Evolutionary conservation across 1,140 invertebrate genomes (phyloP), one percentile per base, ranked within the genome.

Genomic region (Copidosoma floridanum): DNA sequence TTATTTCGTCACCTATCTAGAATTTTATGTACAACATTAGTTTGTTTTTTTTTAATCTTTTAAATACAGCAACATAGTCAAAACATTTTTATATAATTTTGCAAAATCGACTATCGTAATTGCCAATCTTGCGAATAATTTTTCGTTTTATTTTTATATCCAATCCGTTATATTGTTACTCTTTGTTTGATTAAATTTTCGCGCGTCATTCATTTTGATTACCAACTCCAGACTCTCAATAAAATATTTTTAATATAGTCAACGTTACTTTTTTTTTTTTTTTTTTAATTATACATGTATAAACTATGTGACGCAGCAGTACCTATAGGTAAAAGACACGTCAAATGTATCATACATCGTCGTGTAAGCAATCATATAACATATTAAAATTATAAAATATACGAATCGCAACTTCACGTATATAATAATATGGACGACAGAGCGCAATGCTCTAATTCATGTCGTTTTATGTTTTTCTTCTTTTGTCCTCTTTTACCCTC

Each of bases 321-420:
- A 73, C 58, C 64, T 75, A n/a, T n/a, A 71, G 62, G 63, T 71
- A 73, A 71, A 66, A 61, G 74, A 75, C 70, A 71, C 72, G 71
- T 74, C 76, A 75, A 76, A 77, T 76, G 76, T 75, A 76, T 70
- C 35, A 37, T 68, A 68, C 46, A 55, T 54, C 54, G 54, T 70
- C 20, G 38, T 46, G n/a, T 64, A 66, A 69, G 72, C 57, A 65
- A 63, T 67, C 64, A 67, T n/a, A n/a, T 74, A 76, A 76, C 69
- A 69, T 72, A 71, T 69, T 76, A 69, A 76, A 77, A 76, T 76
- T 75, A 76, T 68, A 71, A 76, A 76, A 69, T 75, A 75, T 65
- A 67, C 64, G 53, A 65, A 60, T 74, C 65, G 67, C 66, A 74
- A 75, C 66, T 68, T 70, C 37, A 56, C 51, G 41, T 43, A 43